phyloP scores from a whole-genome alignment of 2,113 vertebrate species.

The Lepisosteus osseus region DNA sequence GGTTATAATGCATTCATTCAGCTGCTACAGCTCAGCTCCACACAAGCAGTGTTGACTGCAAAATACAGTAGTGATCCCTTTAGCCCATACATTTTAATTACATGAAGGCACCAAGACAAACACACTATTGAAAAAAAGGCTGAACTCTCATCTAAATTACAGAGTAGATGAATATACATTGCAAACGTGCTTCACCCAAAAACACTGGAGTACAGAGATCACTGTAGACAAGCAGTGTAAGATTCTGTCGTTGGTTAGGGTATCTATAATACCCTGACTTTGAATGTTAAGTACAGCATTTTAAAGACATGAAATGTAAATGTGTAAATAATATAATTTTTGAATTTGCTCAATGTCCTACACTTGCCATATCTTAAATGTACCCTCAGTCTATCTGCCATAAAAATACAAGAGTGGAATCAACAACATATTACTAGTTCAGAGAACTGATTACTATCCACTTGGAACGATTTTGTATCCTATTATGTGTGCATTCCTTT shows the following conservation, averaged over 20 bases:
- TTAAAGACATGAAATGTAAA: background rate
- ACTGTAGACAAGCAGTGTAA: background rate
- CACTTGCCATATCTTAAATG: background rate
- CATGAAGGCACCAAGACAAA: background rate
- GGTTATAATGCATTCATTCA: conserved; percentile 35
- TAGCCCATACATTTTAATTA: background rate
- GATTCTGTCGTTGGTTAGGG: background rate
- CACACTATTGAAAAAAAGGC: background rate
- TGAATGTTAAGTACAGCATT: background rate
- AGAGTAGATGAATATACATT: background rate
- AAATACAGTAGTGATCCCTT: background rate
- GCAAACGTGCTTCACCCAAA: background rate
- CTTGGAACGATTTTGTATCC: too few relatives aligned
- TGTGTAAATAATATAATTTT: background rate
- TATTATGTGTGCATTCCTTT: too few relatives aligned
- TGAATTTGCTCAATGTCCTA: background rate
- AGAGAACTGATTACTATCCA: too few relatives aligned
- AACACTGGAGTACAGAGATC: background rate
- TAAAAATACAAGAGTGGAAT: too few relatives aligned
- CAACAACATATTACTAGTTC: too few relatives aligned
- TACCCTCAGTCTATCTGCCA: too few relatives aligned
- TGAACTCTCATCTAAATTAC: background rate
- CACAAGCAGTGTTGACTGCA: conserved; percentile 10
- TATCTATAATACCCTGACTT: background rate
- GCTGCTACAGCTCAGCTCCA: conserved; percentile 14